A percentile compares a stretch with the other conserved stretches of the same genome.
phyloP scores from a whole-genome alignment of 2,113 vertebrate genomes.

The Leptodactylus fuscus region DNA sequence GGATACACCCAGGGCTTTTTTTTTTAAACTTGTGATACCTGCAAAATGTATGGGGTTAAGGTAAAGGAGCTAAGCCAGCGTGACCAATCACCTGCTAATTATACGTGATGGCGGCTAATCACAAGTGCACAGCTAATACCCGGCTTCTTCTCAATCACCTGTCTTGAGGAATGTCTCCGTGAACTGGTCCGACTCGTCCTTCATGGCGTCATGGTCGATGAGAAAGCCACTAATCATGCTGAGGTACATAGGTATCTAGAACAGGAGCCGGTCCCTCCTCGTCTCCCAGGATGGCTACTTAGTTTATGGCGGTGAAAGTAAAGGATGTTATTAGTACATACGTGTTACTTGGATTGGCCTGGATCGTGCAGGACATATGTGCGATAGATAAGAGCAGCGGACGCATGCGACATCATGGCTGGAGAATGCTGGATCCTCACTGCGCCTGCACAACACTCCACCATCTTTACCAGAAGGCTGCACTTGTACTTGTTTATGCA shows the following conservation, averaged over 20 bases:
- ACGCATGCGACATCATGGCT: too few relatives aligned
- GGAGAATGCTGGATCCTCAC: too few relatives aligned
- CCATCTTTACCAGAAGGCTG: too few relatives aligned
- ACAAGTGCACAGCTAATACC: constrained; percentile 7
- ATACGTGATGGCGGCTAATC: constrained; percentile 3
- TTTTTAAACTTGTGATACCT: constrained; percentile 4
- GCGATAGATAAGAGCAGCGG: too few relatives aligned
- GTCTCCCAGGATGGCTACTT: too few relatives aligned
- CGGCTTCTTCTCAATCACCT: constrained; percentile 36
- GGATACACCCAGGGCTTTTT: not conserved
- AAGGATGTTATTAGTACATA: not conserved
- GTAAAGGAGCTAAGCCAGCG: constrained; percentile 11
- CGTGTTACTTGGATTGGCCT: not conserved
- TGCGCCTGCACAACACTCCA: too few relatives aligned
- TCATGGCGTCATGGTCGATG: constrained; percentile 40
- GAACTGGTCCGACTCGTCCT: constrained; percentile 54
- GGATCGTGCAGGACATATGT: too few relatives aligned
- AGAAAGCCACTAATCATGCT: constrained; percentile 28
- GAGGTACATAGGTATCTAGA: not conserved
- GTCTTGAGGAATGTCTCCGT: constrained; percentile 37
- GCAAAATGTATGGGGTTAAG: constrained; percentile 15
- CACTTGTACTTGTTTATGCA: too few relatives aligned
- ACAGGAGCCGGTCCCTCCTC: constrained; percentile 7
- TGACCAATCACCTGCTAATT: constrained; percentile 49
- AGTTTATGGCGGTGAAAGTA: not conserved